Evolutionary conservation across 1,140 invertebrate genomes (phyloP), one percentile per base, ranked within the genome.

Genomic region (Diuraphis noxia): DNA sequence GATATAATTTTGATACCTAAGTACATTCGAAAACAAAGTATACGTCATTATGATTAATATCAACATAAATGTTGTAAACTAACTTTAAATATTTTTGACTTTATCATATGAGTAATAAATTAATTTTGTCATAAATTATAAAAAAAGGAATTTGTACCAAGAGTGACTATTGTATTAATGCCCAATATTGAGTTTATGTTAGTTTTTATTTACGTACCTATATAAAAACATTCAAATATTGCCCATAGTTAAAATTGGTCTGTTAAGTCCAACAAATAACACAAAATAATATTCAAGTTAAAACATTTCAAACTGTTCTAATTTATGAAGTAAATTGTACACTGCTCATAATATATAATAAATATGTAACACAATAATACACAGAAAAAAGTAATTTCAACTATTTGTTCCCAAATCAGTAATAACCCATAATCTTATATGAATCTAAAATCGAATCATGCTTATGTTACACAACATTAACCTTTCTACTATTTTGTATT

Each of bases 1-100:
- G 56, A 72, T 72, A 72, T n/a, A n/a, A n/a, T 72, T 72, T n/a
- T 72, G 56, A 72, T 72, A n/a, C n/a, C n/a, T n/a, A 72, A 72
- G 34, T n/a, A n/a, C 13, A 63, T 63, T 63, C 56, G 56, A 63
- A 63, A 72, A 72, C 56, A n/a, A 72, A 72, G 56, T 72, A n/a
- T n/a, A 13, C 56, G n/a, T n/a, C n/a, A 72, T 72, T 72, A 72
- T 72, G 56, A 72, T 72, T 72, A n/a, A n/a, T 72, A 72, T 72
- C 56, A 17, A n/a, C 56, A 72, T 72, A 72, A n/a, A 72, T 72
- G n/a, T 72, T 72, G 56, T 72, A n/a, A 72, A 72, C 56, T 72
- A 72, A 72, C 56, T 72, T 72, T n/a, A 72, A 72, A 17, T n/a
- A 34, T 72, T 72, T 72, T 72, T 72, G 30, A n/a, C 56, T n/a